Evolutionary conservation across 1,140 invertebrate species (phyloP).

Genomic region (Tribolium castaneum): DNA sequence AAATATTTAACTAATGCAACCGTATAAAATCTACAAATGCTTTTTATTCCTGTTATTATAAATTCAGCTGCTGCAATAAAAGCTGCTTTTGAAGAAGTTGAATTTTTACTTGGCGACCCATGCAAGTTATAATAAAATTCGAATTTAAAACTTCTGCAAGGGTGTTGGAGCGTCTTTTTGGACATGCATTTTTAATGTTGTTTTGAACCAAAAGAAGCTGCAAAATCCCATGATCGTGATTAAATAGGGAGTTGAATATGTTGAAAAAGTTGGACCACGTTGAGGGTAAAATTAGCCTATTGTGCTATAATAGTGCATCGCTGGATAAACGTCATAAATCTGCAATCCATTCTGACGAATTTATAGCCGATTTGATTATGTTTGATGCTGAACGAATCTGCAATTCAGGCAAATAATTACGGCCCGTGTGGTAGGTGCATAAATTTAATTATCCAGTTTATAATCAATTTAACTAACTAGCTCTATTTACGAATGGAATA

Average conservation of each 20-base stretch:
- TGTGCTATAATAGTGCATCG: neutral
- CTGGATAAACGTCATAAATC: neutral
- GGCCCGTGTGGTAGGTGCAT: neutral
- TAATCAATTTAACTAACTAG: slow-evolving; percentile 8
- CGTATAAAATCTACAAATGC: neutral
- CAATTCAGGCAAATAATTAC: neutral
- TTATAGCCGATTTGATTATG: neutral
- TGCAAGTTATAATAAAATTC: neutral
- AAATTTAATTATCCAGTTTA: slow-evolving; percentile 3
- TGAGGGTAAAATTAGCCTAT: neutral
- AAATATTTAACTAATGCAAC: neutral
- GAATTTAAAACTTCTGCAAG: neutral
- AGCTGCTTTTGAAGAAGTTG: neutral
- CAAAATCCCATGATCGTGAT: too few species aligned
- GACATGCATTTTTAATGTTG: too few species aligned
- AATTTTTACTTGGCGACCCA: neutral
- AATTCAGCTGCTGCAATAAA: neutral
- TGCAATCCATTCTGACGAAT: neutral
- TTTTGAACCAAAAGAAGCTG: too few species aligned
- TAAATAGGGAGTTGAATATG: too few species aligned
- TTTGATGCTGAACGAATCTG: neutral
- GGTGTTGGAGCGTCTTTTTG: too few species aligned
- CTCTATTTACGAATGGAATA: neutral
- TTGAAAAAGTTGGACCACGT: neutral
- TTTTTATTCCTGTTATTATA: neutral